Percentiles rank a stretch among this genome's conserved stretches.
Evolutionary conservation across 2,888 invertebrate species (phyloP).

Genomic region (Drosophila niveifrons): DNA sequence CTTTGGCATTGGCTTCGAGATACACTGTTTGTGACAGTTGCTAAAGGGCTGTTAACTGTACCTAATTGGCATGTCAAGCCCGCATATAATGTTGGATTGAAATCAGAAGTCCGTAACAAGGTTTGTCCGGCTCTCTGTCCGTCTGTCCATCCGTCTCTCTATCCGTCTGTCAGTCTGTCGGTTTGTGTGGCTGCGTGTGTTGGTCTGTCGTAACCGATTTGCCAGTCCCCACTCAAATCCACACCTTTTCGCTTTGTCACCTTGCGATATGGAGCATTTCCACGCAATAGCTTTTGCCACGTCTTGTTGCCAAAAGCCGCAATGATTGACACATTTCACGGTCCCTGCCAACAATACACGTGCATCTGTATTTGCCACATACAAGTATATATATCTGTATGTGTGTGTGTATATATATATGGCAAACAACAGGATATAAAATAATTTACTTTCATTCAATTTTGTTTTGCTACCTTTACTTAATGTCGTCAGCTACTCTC

Average conservation of each 20-base stretch:
- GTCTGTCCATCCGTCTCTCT: neutral
- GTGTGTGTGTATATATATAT: neutral
- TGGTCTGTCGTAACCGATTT: constrained; percentile 16
- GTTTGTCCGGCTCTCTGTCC: neutral
- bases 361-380: neutral
- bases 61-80: constrained; percentile 40
- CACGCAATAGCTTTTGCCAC: constrained; percentile 31
- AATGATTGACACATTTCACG: constrained; percentile 47
- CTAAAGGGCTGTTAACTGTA: constrained; percentile 31
- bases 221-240: constrained; percentile 14
- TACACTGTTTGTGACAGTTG: neutral
- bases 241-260: constrained; percentile 25
- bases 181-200: neutral
- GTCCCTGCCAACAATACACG: constrained; percentile 6
- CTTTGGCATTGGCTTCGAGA: neutral
- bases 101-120: constrained; percentile 21
- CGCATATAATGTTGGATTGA: constrained; percentile 11
- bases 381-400: neutral
- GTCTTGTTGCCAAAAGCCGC: constrained; percentile 42
- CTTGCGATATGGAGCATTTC: constrained; percentile 15
- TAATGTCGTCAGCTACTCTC: constrained; percentile 31
- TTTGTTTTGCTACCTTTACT: constrained; percentile 42
- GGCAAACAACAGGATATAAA: constrained; percentile 38
- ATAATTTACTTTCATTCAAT: constrained; percentile 57
- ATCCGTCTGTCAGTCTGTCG: neutral